Percentiles rank a stretch among this genome's conserved stretches.
phyloP scores from a whole-genome alignment of 2,888 invertebrate genomes.

The Rhingia rostrata region DNA sequence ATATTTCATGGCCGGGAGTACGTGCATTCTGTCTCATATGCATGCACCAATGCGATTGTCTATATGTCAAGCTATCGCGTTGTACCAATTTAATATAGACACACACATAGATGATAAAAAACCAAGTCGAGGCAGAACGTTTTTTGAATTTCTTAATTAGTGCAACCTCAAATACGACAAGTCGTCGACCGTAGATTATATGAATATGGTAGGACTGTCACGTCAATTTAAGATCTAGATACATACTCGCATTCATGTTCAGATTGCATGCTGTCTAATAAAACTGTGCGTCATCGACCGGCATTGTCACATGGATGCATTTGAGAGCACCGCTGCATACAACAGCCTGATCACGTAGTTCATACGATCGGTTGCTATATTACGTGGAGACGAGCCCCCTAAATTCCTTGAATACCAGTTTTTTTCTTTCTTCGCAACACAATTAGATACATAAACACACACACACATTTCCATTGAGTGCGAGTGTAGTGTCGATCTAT shows the following conservation, averaged over 20 bases:
- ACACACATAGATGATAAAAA: slow-evolving; percentile 4
- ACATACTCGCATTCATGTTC: slow-evolving; percentile 4
- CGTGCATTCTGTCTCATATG: slow-evolving; percentile 65
- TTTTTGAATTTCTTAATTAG: slow-evolving; percentile 46
- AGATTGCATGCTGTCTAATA: slow-evolving; percentile 41
- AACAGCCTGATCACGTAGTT: slow-evolving; percentile 69
- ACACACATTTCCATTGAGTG: slow-evolving; percentile 9
- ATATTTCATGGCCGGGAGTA: slow-evolving; percentile 30
- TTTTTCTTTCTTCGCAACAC: slow-evolving; percentile 15
- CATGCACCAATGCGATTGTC: background rate
- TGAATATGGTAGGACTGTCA: background rate
- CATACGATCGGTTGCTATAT: slow-evolving; percentile 12
- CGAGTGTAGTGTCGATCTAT: slow-evolving; percentile 24
- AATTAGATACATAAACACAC: slow-evolving; percentile 56
- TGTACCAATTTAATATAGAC: slow-evolving; percentile 19
- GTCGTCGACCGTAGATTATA: slow-evolving; percentile 63
- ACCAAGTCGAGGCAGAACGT: background rate
- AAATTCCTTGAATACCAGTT: slow-evolving; percentile 73
- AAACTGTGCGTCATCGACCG: slow-evolving; percentile 69
- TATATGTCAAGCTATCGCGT: slow-evolving; percentile 36
- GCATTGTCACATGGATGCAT: slow-evolving; percentile 63
- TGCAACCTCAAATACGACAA: slow-evolving; percentile 57
- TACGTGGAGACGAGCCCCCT: slow-evolving; percentile 70
- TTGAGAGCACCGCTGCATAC: slow-evolving; percentile 29
- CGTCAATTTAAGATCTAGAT: slow-evolving; percentile 25